A percentile compares a stretch with the other conserved stretches of the same genome.
Conservation (phyloP, 2,797 vertebrate genomes). For the Buphagus erythrorhynchus region DNA sequence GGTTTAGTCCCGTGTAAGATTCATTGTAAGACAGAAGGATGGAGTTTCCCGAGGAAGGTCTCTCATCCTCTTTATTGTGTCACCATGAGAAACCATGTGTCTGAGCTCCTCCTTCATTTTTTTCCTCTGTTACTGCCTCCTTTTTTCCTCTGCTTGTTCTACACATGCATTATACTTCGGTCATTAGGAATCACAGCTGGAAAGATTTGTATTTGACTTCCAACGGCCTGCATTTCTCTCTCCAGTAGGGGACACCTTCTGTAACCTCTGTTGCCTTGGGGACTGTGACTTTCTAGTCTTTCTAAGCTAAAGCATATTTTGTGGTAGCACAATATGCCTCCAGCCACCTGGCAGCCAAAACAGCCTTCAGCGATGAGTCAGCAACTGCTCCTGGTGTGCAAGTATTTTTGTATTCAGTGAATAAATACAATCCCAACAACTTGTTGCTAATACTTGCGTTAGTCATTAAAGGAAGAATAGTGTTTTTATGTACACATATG, state of each 20-base stretch:
- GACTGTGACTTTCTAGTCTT: slow-evolving; percentile 55
- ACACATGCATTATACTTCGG: neutral
- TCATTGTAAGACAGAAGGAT: neutral
- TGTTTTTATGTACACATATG: neutral
- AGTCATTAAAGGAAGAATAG: slow-evolving; percentile 20
- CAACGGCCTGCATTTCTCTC: neutral
- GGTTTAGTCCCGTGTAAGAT: neutral
- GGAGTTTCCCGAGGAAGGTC: neutral
- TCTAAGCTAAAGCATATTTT: slow-evolving; percentile 46
- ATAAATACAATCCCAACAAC: slow-evolving; percentile 34
- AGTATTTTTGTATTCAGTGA: slow-evolving; percentile 51
- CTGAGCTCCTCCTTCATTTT: neutral
- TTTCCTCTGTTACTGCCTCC: neutral
- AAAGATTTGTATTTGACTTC: slow-evolving; percentile 29
- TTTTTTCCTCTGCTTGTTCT: neutral
- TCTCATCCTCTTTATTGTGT: neutral
- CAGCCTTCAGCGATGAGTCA: slow-evolving; percentile 33
- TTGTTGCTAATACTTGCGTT: slow-evolving; percentile 25
- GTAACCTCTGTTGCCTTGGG: slow-evolving; percentile 56
- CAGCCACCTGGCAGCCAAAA: slow-evolving; percentile 60
- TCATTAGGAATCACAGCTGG: slow-evolving; percentile 49
- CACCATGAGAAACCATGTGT: rapidly evolving
- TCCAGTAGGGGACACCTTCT: slow-evolving; percentile 15
- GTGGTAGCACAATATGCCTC: slow-evolving; percentile 51
- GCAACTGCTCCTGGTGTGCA: slow-evolving; percentile 1